Base-by-base conservation (phyloP, 2,888 invertebrate species). In the Lasius platythorax region DNA sequence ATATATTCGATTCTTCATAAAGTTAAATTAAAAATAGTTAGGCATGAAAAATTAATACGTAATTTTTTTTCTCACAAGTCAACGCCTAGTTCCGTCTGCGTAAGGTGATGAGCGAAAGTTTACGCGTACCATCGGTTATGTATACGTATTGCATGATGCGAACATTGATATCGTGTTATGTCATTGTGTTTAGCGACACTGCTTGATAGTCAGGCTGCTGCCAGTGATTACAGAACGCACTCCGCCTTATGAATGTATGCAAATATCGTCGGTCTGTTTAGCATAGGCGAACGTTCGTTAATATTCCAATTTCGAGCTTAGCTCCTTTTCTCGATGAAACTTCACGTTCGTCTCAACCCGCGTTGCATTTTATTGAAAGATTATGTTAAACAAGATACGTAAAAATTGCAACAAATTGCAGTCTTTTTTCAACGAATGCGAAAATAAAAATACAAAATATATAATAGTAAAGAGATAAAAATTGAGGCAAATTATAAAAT, bases 141-240 rank as follows among this genome's bases (percentile, higher is more conserved):
- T 50, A 40, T 23, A 46, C 53, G 28, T 37, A 23, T 61, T 53
- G 53, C 33, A 33, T 43, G 68, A 64, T 70, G 74, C 28, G 66
- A 68, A 50, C 81, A 67, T 82, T 83, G 72, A 76, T 81, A 87
- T 68, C 82, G 76, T 46, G 61, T 87, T 87, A 87, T 87, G 87
- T 87, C 87, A 83, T 53, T 70, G 66, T 56, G 64, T 82, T 85
- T 73, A 82, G 56, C 30, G 64, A 74, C 82, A 30, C 37, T 40
- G 43, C 56, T 78, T 78, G 30, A 73, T 58, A 76, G 66, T 63
- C 70, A 23, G 64, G 15, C 30, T 5, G 43, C 73, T 30, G 74
- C 30, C 74, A 64, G 15, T 63, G 70, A 68, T 85, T 85, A 85
- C 43, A 72, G 72, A 85, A 83, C 53, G 53, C 72, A 40, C 46